Conservation (phyloP, 1,140 invertebrate genomes). For the Tetraneura akinire region DNA sequence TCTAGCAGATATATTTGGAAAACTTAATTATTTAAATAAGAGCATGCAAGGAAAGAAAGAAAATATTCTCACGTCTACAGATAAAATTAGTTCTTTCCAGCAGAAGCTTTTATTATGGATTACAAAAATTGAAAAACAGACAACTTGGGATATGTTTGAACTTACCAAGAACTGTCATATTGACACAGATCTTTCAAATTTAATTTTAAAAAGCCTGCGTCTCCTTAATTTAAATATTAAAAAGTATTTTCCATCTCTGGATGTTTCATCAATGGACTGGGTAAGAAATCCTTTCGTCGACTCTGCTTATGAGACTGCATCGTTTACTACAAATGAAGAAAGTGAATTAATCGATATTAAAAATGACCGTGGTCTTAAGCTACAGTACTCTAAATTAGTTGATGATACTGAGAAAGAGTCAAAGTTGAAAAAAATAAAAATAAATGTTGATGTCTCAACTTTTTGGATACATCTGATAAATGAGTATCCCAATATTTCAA, state of each 20-base stretch:
- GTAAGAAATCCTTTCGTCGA: slow-evolving; percentile 1
- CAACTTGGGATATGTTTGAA: neutral
- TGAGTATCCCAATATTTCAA: slow-evolving; percentile 23
- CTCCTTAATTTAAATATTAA: neutral
- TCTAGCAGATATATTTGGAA: slow-evolving; percentile 32
- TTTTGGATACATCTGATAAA: slow-evolving; percentile 15
- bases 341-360: neutral
- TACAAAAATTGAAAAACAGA: slow-evolving; percentile 1
- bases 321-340: neutral
- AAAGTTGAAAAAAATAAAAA: slow-evolving; percentile 15
- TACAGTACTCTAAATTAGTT: slow-evolving; percentile 10
- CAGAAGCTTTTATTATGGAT: neutral
- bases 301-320: neutral
- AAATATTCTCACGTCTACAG: slow-evolving; percentile 49
- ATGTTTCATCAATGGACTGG: neutral
- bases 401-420: neutral
- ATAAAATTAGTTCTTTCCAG: slow-evolving; percentile 39
- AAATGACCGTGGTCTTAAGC: slow-evolving; percentile 24
- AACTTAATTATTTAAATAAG: neutral
- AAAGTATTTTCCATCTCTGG: slow-evolving; percentile 10
- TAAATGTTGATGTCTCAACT: slow-evolving; percentile 22
- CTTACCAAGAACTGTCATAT: neutral
- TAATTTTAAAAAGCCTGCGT: slow-evolving; percentile 14
- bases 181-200: neutral
- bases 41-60: slow-evolving; percentile 11